These are phyloP conservation scores for Dyspetes luteomarginatus DNA, from an alignment of 2,888 invertebrate genomes.

Conservation along the genomic window DNA sequence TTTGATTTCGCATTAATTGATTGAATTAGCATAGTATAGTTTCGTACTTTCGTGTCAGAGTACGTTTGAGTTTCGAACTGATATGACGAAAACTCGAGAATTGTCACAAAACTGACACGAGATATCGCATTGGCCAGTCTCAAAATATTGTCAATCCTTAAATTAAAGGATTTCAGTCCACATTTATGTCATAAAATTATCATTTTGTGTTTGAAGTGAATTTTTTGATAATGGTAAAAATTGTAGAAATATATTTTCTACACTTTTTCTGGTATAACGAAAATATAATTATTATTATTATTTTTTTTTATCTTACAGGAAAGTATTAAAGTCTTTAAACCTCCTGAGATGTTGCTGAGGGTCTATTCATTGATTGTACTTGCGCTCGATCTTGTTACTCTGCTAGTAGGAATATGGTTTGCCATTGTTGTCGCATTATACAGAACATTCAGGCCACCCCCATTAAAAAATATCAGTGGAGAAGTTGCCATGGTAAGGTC, in stretches of 20 bases:
- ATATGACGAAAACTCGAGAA: background rate
- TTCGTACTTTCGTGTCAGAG: background rate
- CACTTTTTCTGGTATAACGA: background rate
- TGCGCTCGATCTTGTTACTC: slow-evolving; percentile 85
- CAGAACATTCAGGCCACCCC: slow-evolving; percentile 85
- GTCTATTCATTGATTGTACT: slow-evolving; percentile 86
- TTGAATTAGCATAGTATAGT: background rate
- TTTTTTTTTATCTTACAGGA: slow-evolving; percentile 47
- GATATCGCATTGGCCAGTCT: background rate
- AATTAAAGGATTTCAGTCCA: background rate
- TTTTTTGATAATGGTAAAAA: slow-evolving; percentile 39
- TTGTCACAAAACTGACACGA: background rate
- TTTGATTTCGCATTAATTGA: background rate
- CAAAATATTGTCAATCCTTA: background rate
- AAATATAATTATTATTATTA: background rate
- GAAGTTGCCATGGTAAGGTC: slow-evolving; percentile 87
- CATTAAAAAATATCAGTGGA: slow-evolving; percentile 86
- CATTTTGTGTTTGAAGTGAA: background rate
- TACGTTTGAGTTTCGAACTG: background rate
- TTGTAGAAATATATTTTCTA: background rate
- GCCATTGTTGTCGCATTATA: slow-evolving; percentile 85
- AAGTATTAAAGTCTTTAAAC: slow-evolving; percentile 69
- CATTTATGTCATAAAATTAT: background rate
- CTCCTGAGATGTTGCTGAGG: slow-evolving; percentile 85
- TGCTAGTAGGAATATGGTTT: slow-evolving; percentile 84